These are phyloP conservation scores for Hylaeus anthracinus DNA, from an alignment of 1,140 invertebrate species.

Conservation along the genomic window DNA sequence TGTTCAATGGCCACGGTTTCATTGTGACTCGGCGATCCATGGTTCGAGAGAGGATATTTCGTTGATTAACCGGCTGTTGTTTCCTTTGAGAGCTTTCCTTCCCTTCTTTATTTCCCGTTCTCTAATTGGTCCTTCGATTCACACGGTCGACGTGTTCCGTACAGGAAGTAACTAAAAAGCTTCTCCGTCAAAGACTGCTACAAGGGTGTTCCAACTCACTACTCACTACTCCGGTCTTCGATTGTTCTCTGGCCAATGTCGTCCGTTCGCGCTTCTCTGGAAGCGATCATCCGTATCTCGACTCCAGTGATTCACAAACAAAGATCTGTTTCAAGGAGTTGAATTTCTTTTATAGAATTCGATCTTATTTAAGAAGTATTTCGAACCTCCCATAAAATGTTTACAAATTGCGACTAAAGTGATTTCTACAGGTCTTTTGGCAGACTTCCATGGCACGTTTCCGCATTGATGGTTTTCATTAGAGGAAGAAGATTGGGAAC, in stretches of 20 bases:
- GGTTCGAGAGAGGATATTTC: neutral
- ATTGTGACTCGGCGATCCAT: neutral
- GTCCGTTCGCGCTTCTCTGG: neutral
- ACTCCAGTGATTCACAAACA: too few species aligned
- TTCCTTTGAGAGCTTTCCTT: neutral
- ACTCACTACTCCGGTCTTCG: neutral
- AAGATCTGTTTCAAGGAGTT: neutral
- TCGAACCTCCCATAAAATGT: too few species aligned
- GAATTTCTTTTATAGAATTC: too few species aligned
- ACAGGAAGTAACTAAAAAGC: neutral
- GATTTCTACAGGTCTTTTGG: neutral
- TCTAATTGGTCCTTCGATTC: slow-evolving; percentile 10
- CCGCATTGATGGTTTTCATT: neutral
- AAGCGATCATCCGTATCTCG: neutral
- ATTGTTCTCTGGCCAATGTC: neutral
- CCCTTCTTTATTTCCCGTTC: neutral
- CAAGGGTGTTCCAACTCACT: neutral
- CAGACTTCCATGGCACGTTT: neutral
- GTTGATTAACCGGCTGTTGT: neutral
- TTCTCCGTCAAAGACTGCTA: neutral
- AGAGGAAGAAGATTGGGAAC: neutral
- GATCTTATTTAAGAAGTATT: too few species aligned
- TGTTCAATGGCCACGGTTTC: neutral
- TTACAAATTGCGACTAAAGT: neutral
- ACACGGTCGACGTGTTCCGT: neutral